Base-by-base conservation (phyloP, 2,888 invertebrate genomes). In the Emmelina monodactyla region DNA sequence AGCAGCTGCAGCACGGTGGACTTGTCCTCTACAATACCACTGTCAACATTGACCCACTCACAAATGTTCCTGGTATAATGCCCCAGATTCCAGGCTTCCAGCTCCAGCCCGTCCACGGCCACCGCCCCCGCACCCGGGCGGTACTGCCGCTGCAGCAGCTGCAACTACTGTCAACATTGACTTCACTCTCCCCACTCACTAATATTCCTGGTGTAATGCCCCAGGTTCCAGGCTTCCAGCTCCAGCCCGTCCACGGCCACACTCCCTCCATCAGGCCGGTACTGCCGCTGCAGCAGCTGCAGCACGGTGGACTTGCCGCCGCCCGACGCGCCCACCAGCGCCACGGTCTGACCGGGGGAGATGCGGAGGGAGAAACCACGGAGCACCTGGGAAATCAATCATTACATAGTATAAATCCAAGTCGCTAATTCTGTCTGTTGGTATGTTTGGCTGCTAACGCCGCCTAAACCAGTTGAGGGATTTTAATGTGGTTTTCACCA, bases 271-370 rank as follows among this genome's bases (percentile, higher is more conserved):
- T 65, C 62, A 0, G 89, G 87, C 57, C 89, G 88, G 59, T 91
- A 91, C 47, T 89, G 82, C 10, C 90, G 68, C 55, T 89, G 89
- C 49, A 89, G 71, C 30, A 94, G 72, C 55, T 92, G 91, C 40
- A 92, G 75, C 28, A 87, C 81, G 0, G 92, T 92, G 1, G 90
- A 90, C 68, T 92, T 92, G 30, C 92, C 92, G 59, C 91, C 89
- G 0, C 92, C 92, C 2, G 87, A 88, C 2, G 85, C 82, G 1
- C 87, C 88, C 3, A 89, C 89, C 30, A 91, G 70, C 1, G 89
- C 90, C 1, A 91, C 85, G 0, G 87, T 88, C 61, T 88, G 84
- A 0, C 89, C 88, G 0, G 85, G 79, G 22, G 71, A 69, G 12
- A 89, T 76, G 6, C 67, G 71, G 28, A 90, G 67, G 7, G 78